A percentile compares a stretch with the other conserved stretches of the same genome.
Conservation (phyloP, 30 jellyfish, hydroid and myxozoan species). For the Aurelia coerulea region DNA sequence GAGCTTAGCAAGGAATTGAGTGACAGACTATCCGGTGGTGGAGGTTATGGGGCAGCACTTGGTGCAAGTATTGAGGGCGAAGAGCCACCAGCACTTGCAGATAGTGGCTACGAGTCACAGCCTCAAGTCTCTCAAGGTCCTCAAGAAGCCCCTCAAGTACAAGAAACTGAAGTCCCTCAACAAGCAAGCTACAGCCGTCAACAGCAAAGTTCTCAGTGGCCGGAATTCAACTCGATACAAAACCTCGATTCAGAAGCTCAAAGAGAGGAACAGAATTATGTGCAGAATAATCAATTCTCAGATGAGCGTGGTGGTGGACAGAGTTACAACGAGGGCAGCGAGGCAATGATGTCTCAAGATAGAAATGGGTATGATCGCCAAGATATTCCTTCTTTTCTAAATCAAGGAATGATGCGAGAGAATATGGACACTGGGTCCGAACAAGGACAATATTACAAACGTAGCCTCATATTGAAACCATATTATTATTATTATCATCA, state of each 20-base stretch:
- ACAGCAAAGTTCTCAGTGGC: conserved; percentile 45
- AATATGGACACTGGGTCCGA: conserved; percentile 25
- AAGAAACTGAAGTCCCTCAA: not conserved
- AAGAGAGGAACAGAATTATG: conserved; percentile 57
- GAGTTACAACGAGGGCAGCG: conserved; percentile 30
- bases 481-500: conserved; percentile 44
- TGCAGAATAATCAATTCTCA: conserved; percentile 23
- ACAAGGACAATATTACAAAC: conserved; percentile 59
- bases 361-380: conserved; percentile 67
- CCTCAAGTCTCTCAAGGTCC: conserved; percentile 1
- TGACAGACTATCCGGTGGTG: conserved; percentile 60
- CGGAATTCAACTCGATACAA: conserved; percentile 36
- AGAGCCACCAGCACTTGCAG: conserved; percentile 26
- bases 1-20: conserved; percentile 70
- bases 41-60: conserved; percentile 23
- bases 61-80: conserved; percentile 48
- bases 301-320: conserved; percentile 24
- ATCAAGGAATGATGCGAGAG: conserved; percentile 36
- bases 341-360: conserved; percentile 45
- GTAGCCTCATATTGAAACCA: conserved; percentile 66
- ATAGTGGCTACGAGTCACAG: conserved; percentile 16
- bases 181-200: conserved; percentile 24
- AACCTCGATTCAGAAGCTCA: conserved; percentile 71
- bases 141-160: conserved; percentile 15
- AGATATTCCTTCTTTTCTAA: conserved; percentile 53